phyloP scores from a whole-genome alignment of 2,797 vertebrate genomes.

The Odontamblyopus rebecca region DNA sequence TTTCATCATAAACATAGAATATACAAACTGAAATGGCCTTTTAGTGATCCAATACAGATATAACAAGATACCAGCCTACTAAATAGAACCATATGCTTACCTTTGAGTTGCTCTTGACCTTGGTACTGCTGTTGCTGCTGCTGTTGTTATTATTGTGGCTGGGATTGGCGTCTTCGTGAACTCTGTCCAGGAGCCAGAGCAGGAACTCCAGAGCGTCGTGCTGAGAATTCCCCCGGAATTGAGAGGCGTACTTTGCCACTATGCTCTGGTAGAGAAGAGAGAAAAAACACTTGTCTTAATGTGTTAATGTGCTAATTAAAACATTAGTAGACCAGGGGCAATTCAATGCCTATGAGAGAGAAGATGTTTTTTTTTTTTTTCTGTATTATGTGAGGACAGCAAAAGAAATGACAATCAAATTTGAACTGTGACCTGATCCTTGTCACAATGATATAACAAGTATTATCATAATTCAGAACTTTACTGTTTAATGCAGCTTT shows the following conservation, averaged over 20 bases:
- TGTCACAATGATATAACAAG: no score
- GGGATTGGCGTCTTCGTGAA: slow-evolving; percentile 87
- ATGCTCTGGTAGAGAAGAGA: slow-evolving; percentile 76
- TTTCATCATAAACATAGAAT: no score
- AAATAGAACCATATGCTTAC: slow-evolving; percentile 61
- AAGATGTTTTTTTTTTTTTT: no score
- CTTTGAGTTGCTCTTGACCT: slow-evolving; percentile 68
- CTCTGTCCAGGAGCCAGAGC: slow-evolving; percentile 90
- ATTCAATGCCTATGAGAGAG: no score
- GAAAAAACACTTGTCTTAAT: not conserved
- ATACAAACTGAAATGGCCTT: no score
- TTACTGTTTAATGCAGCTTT: no score
- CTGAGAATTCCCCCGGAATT: slow-evolving; percentile 92
- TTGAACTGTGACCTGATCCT: no score
- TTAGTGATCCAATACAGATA: no score
- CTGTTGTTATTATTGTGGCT: slow-evolving; percentile 62
- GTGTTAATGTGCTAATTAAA: not conserved
- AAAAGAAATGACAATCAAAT: no score
- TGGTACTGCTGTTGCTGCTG: slow-evolving; percentile 43
- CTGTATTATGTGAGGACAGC: no score
- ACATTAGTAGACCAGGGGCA: no score
- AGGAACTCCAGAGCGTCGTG: slow-evolving; percentile 95
- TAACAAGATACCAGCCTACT: not conserved
- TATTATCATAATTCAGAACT: no score
- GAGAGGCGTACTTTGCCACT: slow-evolving; percentile 88